Conservation (phyloP, 2,888 invertebrate species). For the Drosophila conformis region DNA sequence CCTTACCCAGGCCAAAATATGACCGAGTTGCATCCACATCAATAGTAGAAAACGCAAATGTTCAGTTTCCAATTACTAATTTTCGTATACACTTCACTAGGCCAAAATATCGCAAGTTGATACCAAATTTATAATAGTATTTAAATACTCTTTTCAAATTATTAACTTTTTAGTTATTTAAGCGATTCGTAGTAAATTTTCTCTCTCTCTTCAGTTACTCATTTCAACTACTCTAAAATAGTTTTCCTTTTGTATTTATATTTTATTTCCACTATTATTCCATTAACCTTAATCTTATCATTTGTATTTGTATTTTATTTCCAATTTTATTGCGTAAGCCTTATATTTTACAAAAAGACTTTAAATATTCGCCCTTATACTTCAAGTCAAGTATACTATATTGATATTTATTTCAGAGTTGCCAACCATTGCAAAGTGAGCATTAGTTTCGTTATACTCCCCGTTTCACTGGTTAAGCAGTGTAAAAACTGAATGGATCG, state of each 20-base stretch:
- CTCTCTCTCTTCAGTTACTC: rapidly evolving
- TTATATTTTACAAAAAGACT: not conserved
- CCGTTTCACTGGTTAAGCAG: constrained; percentile 3
- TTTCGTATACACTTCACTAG: not conserved
- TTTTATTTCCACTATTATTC: not conserved
- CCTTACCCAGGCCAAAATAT: constrained; percentile 1
- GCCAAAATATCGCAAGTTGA: not conserved
- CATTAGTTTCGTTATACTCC: not conserved
- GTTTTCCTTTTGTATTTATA: not conserved
- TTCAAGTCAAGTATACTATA: not conserved
- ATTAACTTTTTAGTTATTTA: not conserved
- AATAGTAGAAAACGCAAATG: not conserved
- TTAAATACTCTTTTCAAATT: not conserved
- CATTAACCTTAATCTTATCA: not conserved
- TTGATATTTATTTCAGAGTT: not conserved
- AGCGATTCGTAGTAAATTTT: not conserved
- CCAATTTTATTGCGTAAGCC: not conserved
- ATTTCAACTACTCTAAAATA: not conserved
- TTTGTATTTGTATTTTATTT: not conserved
- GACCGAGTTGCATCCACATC: not conserved
- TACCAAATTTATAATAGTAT: not conserved
- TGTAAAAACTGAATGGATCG: constrained; percentile 22
- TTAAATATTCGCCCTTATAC: not conserved
- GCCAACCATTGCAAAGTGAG: not conserved
- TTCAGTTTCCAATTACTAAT: not conserved